Percentiles rank a stretch among this genome's conserved stretches.
These are phyloP conservation scores for Linnaemya tessellans DNA, from an alignment of 2,888 invertebrate genomes.

Conservation along the genomic window DNA sequence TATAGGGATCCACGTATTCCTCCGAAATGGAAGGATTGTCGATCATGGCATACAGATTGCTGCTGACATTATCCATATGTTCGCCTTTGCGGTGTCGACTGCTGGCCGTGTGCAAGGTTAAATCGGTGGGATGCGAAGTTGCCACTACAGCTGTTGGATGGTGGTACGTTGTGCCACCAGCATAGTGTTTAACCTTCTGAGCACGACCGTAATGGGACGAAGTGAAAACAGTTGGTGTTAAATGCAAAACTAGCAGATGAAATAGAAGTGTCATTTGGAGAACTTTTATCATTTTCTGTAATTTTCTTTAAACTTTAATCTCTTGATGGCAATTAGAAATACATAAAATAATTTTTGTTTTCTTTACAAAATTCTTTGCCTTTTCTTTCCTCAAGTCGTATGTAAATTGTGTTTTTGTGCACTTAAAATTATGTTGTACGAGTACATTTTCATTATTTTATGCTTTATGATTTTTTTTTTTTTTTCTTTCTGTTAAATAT, in stretches of 20 bases:
- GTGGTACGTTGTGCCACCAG: conserved; percentile 60
- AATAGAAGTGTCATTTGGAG: conserved; percentile 59
- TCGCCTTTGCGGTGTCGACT: conserved; percentile 61
- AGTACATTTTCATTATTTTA: conserved; percentile 7
- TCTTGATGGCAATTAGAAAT: conserved; percentile 30
- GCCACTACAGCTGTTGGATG: conserved; percentile 47
- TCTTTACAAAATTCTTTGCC: conserved; percentile 12
- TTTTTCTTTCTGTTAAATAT: background rate
- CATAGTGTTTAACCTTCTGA: conserved; percentile 60
- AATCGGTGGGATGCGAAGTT: conserved; percentile 66
- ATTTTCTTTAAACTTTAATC: conserved; percentile 11
- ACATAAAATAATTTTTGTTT: conserved; percentile 10
- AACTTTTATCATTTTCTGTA: conserved; percentile 52
- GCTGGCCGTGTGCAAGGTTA: conserved; percentile 8
- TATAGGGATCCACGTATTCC: conserved; percentile 77
- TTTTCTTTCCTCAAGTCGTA: conserved; percentile 12
- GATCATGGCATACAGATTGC: conserved; percentile 79
- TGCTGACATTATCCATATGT: conserved; percentile 72
- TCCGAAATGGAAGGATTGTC: conserved; percentile 81
- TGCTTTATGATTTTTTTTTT: background rate
- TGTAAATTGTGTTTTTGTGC: conserved; percentile 16
- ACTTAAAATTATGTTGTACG: background rate
- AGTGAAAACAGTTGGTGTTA: conserved; percentile 44
- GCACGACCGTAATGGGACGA: conserved; percentile 61
- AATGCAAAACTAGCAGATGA: conserved; percentile 63